phyloP scores from a whole-genome alignment of 1,140 invertebrate species.

The Tyrophagus putrescentiae region DNA sequence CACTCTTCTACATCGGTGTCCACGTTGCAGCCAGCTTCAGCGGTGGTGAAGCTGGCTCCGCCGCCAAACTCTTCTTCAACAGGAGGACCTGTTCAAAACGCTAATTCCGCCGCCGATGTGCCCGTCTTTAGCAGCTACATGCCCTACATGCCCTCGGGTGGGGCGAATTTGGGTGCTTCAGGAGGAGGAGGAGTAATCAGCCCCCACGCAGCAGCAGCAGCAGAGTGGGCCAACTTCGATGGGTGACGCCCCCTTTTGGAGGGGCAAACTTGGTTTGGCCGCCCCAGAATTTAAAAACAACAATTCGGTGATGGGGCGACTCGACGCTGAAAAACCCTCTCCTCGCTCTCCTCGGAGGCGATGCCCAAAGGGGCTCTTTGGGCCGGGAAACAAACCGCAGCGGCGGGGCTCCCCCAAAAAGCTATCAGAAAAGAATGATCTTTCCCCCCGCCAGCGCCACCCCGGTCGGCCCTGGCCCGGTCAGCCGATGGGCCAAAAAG shows the following conservation, averaged over 20 bases:
- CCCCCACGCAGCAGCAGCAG: too few relatives aligned
- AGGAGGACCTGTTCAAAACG: background rate
- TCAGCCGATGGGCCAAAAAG: too few relatives aligned
- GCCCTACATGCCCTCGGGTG: too few relatives aligned
- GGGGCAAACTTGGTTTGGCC: too few relatives aligned
- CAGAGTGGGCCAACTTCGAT: conserved; percentile 20
- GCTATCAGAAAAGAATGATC: background rate
- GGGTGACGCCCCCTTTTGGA: too few relatives aligned
- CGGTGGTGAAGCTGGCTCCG: background rate
- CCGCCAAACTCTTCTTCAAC: background rate
- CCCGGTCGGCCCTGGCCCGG: too few relatives aligned
- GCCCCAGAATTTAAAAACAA: too few relatives aligned
- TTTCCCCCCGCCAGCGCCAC: conserved; percentile 2
- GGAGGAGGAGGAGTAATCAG: too few relatives aligned
- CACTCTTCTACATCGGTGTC: background rate
- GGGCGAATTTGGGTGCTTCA: too few relatives aligned
- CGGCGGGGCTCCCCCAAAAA: background rate
- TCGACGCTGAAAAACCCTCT: conserved; percentile 12
- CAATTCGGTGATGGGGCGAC: background rate
- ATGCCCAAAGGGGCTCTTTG: background rate
- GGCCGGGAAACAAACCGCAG: background rate
- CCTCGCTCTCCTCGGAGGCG: conserved; percentile 7
- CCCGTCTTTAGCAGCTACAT: too few relatives aligned
- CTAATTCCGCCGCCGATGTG: background rate
- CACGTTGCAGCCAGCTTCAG: background rate